phyloP scores from a whole-genome alignment of 92 coral and sea anemone species.

The Siderastrea radians region DNA sequence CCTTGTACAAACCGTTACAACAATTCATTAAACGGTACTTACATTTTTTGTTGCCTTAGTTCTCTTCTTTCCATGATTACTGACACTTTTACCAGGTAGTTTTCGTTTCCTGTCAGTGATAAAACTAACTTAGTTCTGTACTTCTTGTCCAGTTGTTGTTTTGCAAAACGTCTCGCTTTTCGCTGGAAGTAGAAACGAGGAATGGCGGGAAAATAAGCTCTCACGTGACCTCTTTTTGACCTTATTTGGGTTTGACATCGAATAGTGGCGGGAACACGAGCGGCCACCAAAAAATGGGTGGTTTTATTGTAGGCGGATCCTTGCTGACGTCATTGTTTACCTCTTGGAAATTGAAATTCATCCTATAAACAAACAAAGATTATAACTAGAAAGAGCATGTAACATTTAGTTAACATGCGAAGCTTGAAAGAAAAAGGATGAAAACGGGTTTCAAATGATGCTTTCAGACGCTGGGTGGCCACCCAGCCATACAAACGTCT shows the following conservation, averaged over 20 bases:
- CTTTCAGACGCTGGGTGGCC: neutral
- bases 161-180: neutral
- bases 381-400: too few species aligned
- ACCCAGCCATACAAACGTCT: too few species aligned
- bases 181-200: neutral
- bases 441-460: neutral
- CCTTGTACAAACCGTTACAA: neutral
- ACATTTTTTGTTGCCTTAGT: neutral
- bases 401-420: too few species aligned
- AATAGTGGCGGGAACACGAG: constrained; percentile 18
- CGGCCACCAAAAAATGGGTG: neutral
- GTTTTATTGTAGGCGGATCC: too few species aligned
- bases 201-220: constrained; percentile 12
- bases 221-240: constrained; percentile 4
- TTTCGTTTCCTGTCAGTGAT: neutral
- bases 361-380: too few species aligned
- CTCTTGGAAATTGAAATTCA: too few species aligned
- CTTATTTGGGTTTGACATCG: neutral
- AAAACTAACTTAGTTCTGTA: neutral
- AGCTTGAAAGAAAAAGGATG: too few species aligned
- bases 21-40: neutral
- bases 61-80: neutral
- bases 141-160: neutral
- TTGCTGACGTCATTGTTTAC: too few species aligned
- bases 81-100: neutral